phyloP scores from a whole-genome alignment of 2,113 vertebrate genomes.

The Hystrix cristata region DNA sequence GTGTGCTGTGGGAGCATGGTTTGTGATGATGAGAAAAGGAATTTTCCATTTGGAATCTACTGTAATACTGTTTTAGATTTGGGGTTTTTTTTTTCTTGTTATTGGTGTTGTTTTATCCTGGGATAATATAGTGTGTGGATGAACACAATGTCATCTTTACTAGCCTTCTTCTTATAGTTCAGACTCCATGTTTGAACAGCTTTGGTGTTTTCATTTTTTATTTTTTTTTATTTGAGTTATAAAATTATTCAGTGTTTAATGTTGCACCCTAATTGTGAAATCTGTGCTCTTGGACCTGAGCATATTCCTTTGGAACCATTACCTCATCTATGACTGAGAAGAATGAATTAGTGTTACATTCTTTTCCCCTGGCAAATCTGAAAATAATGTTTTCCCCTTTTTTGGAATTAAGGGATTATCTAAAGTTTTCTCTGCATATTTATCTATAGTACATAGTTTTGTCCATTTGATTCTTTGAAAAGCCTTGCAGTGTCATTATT shows the following conservation, averaged over 20 bases:
- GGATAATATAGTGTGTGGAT: constrained; percentile 83
- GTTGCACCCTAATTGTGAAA: constrained; percentile 74
- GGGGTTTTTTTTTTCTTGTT: constrained; percentile 35
- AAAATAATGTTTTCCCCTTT: constrained; percentile 32
- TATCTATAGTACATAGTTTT: constrained; percentile 27
- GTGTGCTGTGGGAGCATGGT: constrained; percentile 76
- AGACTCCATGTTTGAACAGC: constrained; percentile 86
- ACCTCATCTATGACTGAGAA: constrained; percentile 58
- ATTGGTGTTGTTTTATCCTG: constrained; percentile 78
- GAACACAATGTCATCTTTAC: constrained; percentile 62
- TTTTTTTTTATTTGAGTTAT: constrained; percentile 74
- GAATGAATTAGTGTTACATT: constrained; percentile 43
- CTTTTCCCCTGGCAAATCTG: background rate
- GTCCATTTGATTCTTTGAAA: constrained; percentile 37
- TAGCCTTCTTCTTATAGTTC: constrained; percentile 79
- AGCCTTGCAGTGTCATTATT: background rate
- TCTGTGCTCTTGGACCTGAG: constrained; percentile 69
- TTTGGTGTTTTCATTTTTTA: constrained; percentile 72
- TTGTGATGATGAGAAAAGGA: constrained; percentile 77
- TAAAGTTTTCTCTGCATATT: constrained; percentile 55
- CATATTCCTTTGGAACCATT: constrained; percentile 81
- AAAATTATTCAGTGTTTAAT: constrained; percentile 72
- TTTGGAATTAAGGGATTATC: constrained; percentile 2
- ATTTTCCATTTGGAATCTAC: constrained; percentile 82
- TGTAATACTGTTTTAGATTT: constrained; percentile 8